Evolutionary conservation across 2,888 invertebrate species (phyloP).

Genomic region (Capitulum mitella): DNA sequence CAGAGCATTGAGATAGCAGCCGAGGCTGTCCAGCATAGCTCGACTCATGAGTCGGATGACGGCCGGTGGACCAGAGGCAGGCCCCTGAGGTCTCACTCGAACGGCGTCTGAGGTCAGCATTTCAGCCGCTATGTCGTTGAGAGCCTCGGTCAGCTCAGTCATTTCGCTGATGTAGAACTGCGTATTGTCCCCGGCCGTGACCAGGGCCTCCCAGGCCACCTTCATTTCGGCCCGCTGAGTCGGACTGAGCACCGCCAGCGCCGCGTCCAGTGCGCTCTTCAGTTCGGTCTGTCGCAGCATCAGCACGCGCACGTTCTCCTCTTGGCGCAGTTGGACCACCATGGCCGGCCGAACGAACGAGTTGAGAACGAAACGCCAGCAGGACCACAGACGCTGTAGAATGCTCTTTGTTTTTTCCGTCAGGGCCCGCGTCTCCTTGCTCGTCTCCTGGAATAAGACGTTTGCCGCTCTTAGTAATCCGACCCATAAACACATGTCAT

Average conservation of each 20-base stretch:
- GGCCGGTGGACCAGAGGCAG: not conserved
- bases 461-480: too few species aligned
- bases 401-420: not conserved
- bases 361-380: not conserved
- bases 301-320: not conserved
- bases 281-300: not conserved
- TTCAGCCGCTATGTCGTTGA: not conserved
- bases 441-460: too few species aligned
- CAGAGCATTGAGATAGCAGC: not conserved
- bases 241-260: not conserved
- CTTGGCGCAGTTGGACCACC: not conserved
- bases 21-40: not conserved
- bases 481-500: too few species aligned
- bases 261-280: not conserved
- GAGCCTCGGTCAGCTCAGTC: not conserved
- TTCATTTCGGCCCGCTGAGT: not conserved
- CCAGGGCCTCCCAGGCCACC: not conserved
- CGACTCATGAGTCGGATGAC: not conserved
- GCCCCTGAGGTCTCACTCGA: not conserved
- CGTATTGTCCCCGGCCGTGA: not conserved
- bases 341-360: not conserved
- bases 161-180: not conserved
- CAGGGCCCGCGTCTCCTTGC: too few species aligned
- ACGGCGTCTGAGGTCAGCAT: not conserved
- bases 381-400: not conserved